Percentiles rank a stretch among this genome's conserved stretches.
These are phyloP conservation scores for Aplysina aerophoba DNA, from an alignment of 37 sponge, comb jelly and placozoan species.

Conservation along the genomic window DNA sequence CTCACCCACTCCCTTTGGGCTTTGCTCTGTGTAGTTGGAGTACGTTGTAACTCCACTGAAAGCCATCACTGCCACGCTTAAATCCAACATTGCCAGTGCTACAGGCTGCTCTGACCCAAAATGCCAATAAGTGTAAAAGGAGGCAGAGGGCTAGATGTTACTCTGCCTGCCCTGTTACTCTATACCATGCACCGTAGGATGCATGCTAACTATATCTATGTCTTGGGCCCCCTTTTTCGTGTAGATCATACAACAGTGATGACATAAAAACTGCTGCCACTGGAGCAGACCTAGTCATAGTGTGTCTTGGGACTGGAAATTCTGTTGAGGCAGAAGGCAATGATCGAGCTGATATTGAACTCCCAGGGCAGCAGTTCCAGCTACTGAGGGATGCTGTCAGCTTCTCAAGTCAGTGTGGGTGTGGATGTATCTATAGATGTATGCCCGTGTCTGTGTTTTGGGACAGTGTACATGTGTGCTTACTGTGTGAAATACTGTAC, in stretches of 20 bases:
- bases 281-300: slow-evolving; percentile 57
- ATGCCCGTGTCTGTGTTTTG: no score
- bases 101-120: slow-evolving; percentile 51
- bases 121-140: slow-evolving; percentile 39
- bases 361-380: slow-evolving; percentile 59
- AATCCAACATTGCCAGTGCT: background rate
- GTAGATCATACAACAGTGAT: slow-evolving; percentile 33
- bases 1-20: no score
- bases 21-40: slow-evolving; percentile 9
- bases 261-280: slow-evolving; percentile 26
- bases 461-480: no score
- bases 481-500: no score
- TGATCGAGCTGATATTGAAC: slow-evolving; percentile 52
- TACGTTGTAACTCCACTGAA: slow-evolving; percentile 42
- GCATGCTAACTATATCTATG: no score
- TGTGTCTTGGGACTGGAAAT: slow-evolving; percentile 50
- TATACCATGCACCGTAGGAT: background rate
- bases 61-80: background rate
- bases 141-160: background rate
- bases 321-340: slow-evolving; percentile 50
- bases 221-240: background rate
- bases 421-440: no score
- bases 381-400: slow-evolving; percentile 43
- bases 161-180: background rate
- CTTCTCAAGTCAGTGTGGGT: background rate